A percentile compares a stretch with the other conserved stretches of the same genome.
phyloP scores from a whole-genome alignment of 1,140 invertebrate species.

The Solenopsis invicta region DNA sequence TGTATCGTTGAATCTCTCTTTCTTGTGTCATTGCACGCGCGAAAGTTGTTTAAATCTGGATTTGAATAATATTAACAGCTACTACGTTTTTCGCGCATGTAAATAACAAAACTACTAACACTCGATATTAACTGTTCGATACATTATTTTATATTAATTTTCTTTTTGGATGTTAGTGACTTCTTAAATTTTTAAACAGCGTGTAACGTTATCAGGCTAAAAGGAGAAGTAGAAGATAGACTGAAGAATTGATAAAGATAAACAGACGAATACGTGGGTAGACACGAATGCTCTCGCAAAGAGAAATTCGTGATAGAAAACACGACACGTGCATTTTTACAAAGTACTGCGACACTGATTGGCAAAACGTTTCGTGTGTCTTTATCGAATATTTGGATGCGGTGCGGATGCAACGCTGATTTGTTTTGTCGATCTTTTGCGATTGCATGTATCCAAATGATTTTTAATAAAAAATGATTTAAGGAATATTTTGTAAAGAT shows the following conservation, averaged over 20 bases:
- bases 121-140: not conserved
- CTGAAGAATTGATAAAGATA: slow-evolving; percentile 11
- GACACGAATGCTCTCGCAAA: slow-evolving; percentile 4
- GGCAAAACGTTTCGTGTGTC: slow-evolving; percentile 44
- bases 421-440: not conserved
- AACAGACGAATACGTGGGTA: slow-evolving; percentile 26
- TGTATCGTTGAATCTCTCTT: slow-evolving; percentile 21
- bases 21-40: not conserved
- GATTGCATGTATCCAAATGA: slow-evolving; percentile 11
- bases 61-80: slow-evolving; percentile 15
- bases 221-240: slow-evolving; percentile 27
- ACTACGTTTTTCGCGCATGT: slow-evolving; percentile 8
- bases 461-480: not conserved
- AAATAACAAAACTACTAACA: slow-evolving; percentile 9
- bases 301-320: slow-evolving; percentile 54
- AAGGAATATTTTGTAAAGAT: slow-evolving; percentile 16
- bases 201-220: slow-evolving; percentile 35
- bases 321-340: slow-evolving; percentile 38
- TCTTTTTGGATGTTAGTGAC: not conserved
- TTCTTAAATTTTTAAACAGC: slow-evolving; percentile 11
- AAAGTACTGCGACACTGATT: slow-evolving; percentile 44
- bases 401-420: not conserved
- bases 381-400: slow-evolving; percentile 25
- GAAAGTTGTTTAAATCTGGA: slow-evolving; percentile 4
- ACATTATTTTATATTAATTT: slow-evolving; percentile 19